These are phyloP conservation scores for Limnothrissa miodon DNA, from an alignment of 2,113 vertebrate species.

Conservation along the genomic window DNA sequence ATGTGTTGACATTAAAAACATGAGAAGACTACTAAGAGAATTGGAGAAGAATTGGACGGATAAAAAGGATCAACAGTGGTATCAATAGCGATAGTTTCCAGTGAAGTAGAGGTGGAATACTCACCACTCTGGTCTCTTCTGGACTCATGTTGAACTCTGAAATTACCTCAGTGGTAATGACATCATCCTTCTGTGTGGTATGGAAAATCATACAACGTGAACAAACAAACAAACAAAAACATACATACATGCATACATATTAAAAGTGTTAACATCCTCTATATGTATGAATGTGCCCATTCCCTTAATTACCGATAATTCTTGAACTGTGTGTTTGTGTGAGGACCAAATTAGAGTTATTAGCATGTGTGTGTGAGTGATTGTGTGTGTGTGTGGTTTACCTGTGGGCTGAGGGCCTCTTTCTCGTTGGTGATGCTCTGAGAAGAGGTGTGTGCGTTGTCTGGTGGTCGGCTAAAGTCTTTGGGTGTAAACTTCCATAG, in stretches of 20 bases:
- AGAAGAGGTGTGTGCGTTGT: background rate
- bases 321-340: background rate
- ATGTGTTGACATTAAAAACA: no score
- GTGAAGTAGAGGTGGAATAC: constrained; percentile 26
- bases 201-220: constrained; percentile 46
- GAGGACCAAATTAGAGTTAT: no score
- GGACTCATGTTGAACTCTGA: constrained; percentile 83
- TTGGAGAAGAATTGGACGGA: no score
- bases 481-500: constrained; percentile 90
- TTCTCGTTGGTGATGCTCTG: constrained; percentile 77
- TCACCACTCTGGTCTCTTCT: constrained; percentile 93
- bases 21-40: no score
- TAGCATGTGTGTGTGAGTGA: background rate
- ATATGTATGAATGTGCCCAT: background rate
- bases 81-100: background rate
- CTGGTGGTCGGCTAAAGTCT: constrained; percentile 58
- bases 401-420: constrained; percentile 51
- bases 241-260: no score
- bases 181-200: constrained; percentile 64
- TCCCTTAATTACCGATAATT: no score
- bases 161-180: constrained; percentile 88
- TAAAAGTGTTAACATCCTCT: background rate
- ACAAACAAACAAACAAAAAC: no score
- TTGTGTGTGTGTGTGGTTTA: constrained; percentile 31
- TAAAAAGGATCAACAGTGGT: no score